Evolutionary conservation across 1,140 invertebrate genomes (phyloP).

Genomic region (Rhopalosiphum maidis): DNA sequence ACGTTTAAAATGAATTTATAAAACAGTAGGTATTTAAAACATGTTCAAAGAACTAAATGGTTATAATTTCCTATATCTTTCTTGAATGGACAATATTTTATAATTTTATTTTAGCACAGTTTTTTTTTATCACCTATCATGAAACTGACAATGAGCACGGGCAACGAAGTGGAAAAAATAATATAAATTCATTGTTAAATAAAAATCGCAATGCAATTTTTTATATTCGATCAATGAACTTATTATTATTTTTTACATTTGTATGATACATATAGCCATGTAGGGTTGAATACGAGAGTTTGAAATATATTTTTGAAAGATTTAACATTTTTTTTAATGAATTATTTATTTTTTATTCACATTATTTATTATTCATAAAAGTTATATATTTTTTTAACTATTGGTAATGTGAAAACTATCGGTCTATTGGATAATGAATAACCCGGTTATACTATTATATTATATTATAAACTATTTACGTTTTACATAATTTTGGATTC

Average conservation of each 20-base stretch:
- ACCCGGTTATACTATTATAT: not conserved
- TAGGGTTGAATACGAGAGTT: not conserved
- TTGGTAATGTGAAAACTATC: not conserved
- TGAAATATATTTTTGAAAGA: not conserved
- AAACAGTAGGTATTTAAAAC: not conserved
- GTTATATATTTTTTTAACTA: not conserved
- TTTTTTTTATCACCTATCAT: not conserved
- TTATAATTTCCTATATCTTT: not conserved
- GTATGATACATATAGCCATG: not conserved
- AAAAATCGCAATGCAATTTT: constrained; percentile 1
- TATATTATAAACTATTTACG: not conserved
- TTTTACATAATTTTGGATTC: not conserved
- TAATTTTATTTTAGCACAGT: not conserved
- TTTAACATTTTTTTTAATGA: not conserved
- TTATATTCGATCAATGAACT: not conserved
- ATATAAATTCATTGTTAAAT: constrained; percentile 11
- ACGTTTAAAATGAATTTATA: not conserved
- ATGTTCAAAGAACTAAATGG: not conserved
- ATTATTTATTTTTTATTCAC: not conserved
- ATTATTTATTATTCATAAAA: not conserved
- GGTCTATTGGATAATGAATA: not conserved
- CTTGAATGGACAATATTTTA: not conserved
- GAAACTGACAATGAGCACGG: not conserved
- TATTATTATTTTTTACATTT: constrained; percentile 11
- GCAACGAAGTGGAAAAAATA: not conserved